Evolutionary conservation across 2,888 invertebrate species (phyloP).

Genomic region (Zeuzera pyrina): DNA sequence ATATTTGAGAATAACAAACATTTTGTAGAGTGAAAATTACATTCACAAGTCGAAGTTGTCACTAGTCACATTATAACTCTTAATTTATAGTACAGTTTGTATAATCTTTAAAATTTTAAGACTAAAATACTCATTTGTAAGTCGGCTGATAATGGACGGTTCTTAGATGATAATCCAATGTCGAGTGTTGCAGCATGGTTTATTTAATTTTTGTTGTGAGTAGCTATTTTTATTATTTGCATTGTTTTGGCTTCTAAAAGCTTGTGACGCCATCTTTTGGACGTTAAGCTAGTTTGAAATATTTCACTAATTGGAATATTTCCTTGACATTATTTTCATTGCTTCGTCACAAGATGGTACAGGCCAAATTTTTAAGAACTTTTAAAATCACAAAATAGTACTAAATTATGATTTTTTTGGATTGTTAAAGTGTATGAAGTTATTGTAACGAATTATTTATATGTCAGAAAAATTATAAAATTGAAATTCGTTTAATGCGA

Average conservation of each 20-base stretch:
- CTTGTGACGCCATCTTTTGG: too few species aligned
- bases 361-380: too few species aligned
- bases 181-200: conserved; percentile 56
- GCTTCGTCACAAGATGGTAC: too few species aligned
- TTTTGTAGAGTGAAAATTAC: conserved; percentile 10
- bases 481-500: too few species aligned
- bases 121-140: too few species aligned
- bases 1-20: too few species aligned
- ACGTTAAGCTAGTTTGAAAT: too few species aligned
- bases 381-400: neutral
- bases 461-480: too few species aligned
- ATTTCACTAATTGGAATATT: too few species aligned
- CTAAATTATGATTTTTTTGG: neutral
- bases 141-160: conserved; percentile 30
- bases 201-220: conserved; percentile 70
- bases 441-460: neutral
- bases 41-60: neutral
- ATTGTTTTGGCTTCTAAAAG: too few species aligned
- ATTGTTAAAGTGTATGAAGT: too few species aligned
- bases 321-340: too few species aligned
- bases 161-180: conserved; percentile 46
- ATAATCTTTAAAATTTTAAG: neutral
- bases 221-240: conserved; percentile 37
- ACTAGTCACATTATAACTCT: neutral
- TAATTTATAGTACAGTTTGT: neutral